phyloP scores from a whole-genome alignment of 2,888 invertebrate species.

The Cristatella mucedo region DNA sequence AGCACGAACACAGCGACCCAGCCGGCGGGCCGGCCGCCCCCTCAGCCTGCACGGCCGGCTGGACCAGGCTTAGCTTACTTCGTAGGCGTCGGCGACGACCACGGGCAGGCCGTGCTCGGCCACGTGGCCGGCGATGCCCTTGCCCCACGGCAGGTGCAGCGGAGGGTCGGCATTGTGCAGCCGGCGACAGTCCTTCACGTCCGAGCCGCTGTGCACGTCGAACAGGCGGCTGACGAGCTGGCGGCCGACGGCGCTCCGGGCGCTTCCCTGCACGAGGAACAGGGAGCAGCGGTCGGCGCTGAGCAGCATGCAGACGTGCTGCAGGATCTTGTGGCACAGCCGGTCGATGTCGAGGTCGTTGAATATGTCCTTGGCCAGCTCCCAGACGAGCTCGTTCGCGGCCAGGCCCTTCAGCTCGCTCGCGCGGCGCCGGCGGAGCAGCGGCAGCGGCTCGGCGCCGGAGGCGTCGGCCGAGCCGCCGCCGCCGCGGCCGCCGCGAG shows the following conservation, averaged over 20 bases:
- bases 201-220: conserved; percentile 28
- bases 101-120: conserved; percentile 28
- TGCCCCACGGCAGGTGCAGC: conserved; percentile 31
- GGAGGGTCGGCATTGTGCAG: too few relatives aligned
- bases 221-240: conserved; percentile 42
- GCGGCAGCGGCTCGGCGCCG: conserved; percentile 18
- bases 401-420: conserved; percentile 44
- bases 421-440: conserved; percentile 40
- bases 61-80: too few relatives aligned
- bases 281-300: conserved; percentile 35
- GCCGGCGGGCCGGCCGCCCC: conserved; percentile 23
- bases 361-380: conserved; percentile 35
- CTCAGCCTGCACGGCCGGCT: conserved; percentile 12
- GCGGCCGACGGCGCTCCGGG: conserved; percentile 42
- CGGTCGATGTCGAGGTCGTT: conserved; percentile 35
- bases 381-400: conserved; percentile 36
- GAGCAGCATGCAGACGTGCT: conserved; percentile 32
- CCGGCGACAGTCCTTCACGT: conserved; percentile 56
- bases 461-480: conserved; percentile 3
- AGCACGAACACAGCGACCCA: conserved; percentile 6
- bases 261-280: conserved; percentile 38
- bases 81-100: conserved; percentile 34
- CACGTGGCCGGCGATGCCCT: conserved; percentile 32
- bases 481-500: conserved; percentile 23
- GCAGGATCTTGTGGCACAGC: conserved; percentile 35